Evolutionary conservation across 2,888 invertebrate species (phyloP), one percentile per base, ranked within the genome.

Genomic region (Neoscelio sp.): DNA sequence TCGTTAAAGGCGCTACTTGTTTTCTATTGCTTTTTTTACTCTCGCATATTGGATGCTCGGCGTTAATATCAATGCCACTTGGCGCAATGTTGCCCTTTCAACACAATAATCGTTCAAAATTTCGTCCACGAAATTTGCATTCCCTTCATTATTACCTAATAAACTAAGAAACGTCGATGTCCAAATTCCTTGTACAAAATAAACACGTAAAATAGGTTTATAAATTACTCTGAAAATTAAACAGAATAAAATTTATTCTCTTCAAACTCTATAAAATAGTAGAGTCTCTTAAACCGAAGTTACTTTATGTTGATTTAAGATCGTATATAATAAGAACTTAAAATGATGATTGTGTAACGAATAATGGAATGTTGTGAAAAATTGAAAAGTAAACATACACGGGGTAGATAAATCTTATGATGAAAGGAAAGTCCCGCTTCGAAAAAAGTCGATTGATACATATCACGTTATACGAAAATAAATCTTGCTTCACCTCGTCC

Each of bases 1-100:
- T 88, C 15, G 58, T 70, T 71, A 18, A 64, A 77, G 71, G 71
- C 67, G 71, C 67, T 54, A 68, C 48, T 71, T 68, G 67, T 68
- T 74, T 78, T 65, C 20, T 52, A 71, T 60, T 71, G 58, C 77
- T 50, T 78, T 70, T 68, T 71, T 76, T 70, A 68, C 64, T 70
- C 50, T 33, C 20, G 54, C 54, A 60, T 71, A 78, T 67, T 71
- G 71, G 54, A 58, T 15, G 28, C 26, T 5, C 10, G 8, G 17
- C 20, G 13, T 17, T 12, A 70, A 60, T 46, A 18, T n/a, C 50
- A 18, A 15, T 26, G 26, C 35, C 65, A n/a, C 35, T 48, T 15
- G 58, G n/a, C 10, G 10, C 18, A 44, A 62, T 33, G 54, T 54
- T 48, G 48, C 40, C 54, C 33, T 56, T 73, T 71, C 33, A 52